Evolutionary conservation across 2,888 invertebrate genomes (phyloP), one percentile per base, ranked within the genome.

Genomic region (Cryptocephalus moraei): DNA sequence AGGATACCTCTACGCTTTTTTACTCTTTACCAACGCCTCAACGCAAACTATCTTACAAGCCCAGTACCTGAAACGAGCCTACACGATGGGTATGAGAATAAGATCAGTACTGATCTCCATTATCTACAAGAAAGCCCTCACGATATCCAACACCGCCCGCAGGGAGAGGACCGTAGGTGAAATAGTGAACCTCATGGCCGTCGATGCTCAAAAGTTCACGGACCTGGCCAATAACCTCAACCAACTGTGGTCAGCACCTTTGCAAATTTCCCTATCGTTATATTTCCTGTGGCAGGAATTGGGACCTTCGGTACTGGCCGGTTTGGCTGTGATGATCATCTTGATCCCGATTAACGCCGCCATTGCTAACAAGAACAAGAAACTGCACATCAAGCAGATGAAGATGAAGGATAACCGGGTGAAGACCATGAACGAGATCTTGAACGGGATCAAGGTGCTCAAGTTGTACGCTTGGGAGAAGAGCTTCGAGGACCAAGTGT

Each of bases 401-500:
- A 70, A 70, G 46, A 66, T 65, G 47, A 78, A 78, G 61, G 78
- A 78, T 54, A 69, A 75, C 45, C 59, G 79, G 33, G 73, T 78
- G 9, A 79, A 78, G 58, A 61, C 77, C 40, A 76, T 78, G 70
- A 78, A 75, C 53, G 79, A 71, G 63, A 71, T 78, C 44, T 64
- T 80, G 9, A 74, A 71, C 56, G 79, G 79, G 31, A 77, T 80
- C 41, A 78, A 77, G 71, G 75, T 77, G 8, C 61, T 80, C 54
- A 80, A 80, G 57, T 61, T 80, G 47, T 80, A 80, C 59, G 80
- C 79, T 0, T 80, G 80, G 80, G 81, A 81, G 59, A 69, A 72
- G 14, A 77, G 78, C 11, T 79, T 79, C 59, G 72, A 76, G 55
- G 64, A 75, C 41, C 75, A 77, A 61, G 73, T 82, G 31, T 61